Evolutionary conservation across 2,797 vertebrate genomes (phyloP), one percentile per base, ranked within the genome.

Genomic region (Sebastes hopkinsi): DNA sequence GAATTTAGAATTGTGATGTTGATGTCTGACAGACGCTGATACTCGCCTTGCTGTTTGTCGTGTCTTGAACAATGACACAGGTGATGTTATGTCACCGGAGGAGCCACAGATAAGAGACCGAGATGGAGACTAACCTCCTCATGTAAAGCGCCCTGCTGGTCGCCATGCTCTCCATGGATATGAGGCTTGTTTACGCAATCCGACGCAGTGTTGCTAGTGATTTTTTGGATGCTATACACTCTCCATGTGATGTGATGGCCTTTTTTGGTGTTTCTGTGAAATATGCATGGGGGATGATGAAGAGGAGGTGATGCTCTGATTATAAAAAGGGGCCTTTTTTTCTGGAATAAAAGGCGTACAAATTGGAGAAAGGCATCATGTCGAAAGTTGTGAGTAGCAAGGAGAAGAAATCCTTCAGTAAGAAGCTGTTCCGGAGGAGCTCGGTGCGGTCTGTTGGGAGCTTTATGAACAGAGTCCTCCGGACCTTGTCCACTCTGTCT

Each of bases 371-470:
- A 72, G 30, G 38, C 56, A 77, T 14, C 90, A 95, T 95, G 94
- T 94, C 94, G 72, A 94, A 93, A 89, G 93, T 91, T 87, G 93
- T 94, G 70, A 95, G 95, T 58, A 94, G 59, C 92, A 97, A 98
- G 95, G 97, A 99, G 96, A 98, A 97, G 92, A 97, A 98, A 92
- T 97, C 97, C 91, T 97, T 98, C 95, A 97, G 97, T 92, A 97
- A 97, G 90, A 97, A 97, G 90, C 97, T 99, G 83, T 97, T 97
- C 92, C 91, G 97, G 88, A 87, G 95, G 81, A 92, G 96, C 77
- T 96, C 97, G 6, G 96, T 96, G 55, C 96, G 97, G 84, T 97
- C 97, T 42, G 96, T 98, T 84, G 97, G 98, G 58, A 97, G 97
- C 90, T 97, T 99, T 70, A 97, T 98, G 96, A 98, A 97, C 96